Percentiles rank a stretch among this genome's conserved stretches.
These are phyloP conservation scores for Hydrozoanthus gracilis DNA, from an alignment of 92 coral and sea anemone genomes.

Conservation along the genomic window DNA sequence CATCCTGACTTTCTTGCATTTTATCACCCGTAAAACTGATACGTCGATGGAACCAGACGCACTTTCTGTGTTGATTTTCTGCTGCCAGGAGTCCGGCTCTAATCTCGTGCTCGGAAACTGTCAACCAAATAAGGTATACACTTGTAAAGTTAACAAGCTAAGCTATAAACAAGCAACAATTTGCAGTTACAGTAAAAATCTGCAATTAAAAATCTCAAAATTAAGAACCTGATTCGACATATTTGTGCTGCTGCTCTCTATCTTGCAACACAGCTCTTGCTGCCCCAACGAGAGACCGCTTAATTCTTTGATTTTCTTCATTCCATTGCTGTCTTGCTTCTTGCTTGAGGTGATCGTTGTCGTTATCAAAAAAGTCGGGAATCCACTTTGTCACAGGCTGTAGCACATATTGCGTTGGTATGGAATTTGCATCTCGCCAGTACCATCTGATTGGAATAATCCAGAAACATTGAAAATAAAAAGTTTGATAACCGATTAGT, in stretches of 20 bases:
- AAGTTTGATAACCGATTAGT: too few species aligned
- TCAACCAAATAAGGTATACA: background rate
- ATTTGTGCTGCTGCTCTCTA: conserved; percentile 58
- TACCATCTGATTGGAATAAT: conserved; percentile 64
- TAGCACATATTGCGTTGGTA: conserved; percentile 74
- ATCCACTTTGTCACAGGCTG: conserved; percentile 85
- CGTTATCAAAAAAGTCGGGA: conserved; percentile 62
- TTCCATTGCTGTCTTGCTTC: conserved; percentile 69
- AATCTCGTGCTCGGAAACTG: conserved; percentile 81
- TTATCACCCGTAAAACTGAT: conserved; percentile 52
- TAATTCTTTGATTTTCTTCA: conserved; percentile 56
- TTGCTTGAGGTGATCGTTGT: conserved; percentile 31
- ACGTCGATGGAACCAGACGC: conserved; percentile 82
- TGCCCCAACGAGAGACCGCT: conserved; percentile 60
- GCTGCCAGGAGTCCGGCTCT: conserved; percentile 67
- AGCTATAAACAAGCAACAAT: background rate
- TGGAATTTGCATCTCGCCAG: conserved; percentile 72
- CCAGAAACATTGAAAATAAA: too few species aligned
- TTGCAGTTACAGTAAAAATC: too few species aligned
- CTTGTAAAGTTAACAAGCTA: background rate
- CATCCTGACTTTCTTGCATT: conserved; percentile 33
- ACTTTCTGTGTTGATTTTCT: conserved; percentile 59
- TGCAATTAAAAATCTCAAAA: too few species aligned
- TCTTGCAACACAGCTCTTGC: conserved; percentile 52
- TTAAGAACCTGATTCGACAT: conserved; percentile 53